phyloP scores from a whole-genome alignment of 2,888 invertebrate genomes.

The Amaurobius ferox region DNA sequence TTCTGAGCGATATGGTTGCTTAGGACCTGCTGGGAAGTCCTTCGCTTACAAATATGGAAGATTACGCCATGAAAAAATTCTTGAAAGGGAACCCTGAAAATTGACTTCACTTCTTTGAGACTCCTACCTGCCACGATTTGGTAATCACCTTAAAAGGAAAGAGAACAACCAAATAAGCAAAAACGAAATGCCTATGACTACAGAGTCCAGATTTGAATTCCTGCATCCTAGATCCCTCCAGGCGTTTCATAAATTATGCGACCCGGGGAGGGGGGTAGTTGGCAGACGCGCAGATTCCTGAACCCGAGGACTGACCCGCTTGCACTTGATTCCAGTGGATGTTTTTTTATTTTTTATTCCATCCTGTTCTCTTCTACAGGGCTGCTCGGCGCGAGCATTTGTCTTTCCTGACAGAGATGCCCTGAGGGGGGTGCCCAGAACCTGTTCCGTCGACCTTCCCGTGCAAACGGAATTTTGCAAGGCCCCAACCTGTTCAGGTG shows the following conservation, averaged over 20 bases:
- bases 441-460: slow-evolving; percentile 52
- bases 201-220: background rate
- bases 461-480: slow-evolving; percentile 10
- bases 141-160: slow-evolving; percentile 2
- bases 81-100: background rate
- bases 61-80: background rate
- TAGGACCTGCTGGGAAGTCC: no score
- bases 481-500: slow-evolving; percentile 45
- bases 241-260: slow-evolving; percentile 13
- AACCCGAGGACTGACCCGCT: slow-evolving; percentile 10
- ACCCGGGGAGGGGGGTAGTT: background rate
- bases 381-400: slow-evolving; percentile 40
- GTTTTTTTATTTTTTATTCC: background rate
- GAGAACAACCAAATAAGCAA: background rate
- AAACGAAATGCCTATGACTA: background rate
- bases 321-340: slow-evolving; percentile 4
- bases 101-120: background rate
- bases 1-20: no score
- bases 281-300: slow-evolving; percentile 12
- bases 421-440: slow-evolving; percentile 31
- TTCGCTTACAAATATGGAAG: no score
- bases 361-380: background rate
- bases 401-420: slow-evolving; percentile 59
- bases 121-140: background rate
- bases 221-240: background rate